Percentiles rank a stretch among this genome's conserved stretches.
These are phyloP conservation scores for Danio aesculapii DNA, from an alignment of 2,797 vertebrate genomes.

Conservation along the genomic window DNA sequence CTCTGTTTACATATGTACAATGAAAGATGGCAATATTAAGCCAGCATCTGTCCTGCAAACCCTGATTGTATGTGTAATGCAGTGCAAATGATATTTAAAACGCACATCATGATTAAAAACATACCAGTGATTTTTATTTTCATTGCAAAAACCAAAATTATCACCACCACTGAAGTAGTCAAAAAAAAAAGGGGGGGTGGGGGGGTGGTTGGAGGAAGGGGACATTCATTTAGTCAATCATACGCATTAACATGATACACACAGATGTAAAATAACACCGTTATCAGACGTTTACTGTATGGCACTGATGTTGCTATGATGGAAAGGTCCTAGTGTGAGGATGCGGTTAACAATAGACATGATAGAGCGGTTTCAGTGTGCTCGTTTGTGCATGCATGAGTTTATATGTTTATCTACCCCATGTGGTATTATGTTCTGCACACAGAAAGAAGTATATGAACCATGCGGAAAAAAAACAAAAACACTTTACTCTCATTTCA, in stretches of 20 bases:
- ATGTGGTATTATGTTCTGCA: slow-evolving; percentile 12
- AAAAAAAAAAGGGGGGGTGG: background rate
- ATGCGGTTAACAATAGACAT: slow-evolving; percentile 5
- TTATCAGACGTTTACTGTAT: slow-evolving; percentile 30
- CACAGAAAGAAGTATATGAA: slow-evolving; percentile 12
- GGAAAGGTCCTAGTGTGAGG: slow-evolving; percentile 1
- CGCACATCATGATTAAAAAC: slow-evolving; percentile 43
- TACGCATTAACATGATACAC: background rate
- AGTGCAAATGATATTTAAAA: background rate
- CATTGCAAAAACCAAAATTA: slow-evolving; percentile 54
- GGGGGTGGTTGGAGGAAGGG: background rate
- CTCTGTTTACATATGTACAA: background rate
- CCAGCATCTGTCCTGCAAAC: too few relatives aligned
- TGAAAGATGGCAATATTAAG: background rate
- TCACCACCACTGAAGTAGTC: slow-evolving; percentile 32
- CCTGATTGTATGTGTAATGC: background rate
- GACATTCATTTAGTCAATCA: slow-evolving; percentile 30
- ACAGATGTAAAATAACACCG: slow-evolving; percentile 25
- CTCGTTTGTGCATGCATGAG: slow-evolving; percentile 3
- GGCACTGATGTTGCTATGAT: slow-evolving; percentile 44
- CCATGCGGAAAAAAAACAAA: slow-evolving; percentile 2
- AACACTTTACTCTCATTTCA: background rate
- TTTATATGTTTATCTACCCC: slow-evolving; percentile 5
- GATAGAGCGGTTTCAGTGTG: slow-evolving; percentile 4
- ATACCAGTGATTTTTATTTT: slow-evolving; percentile 61